Base-by-base conservation (phyloP, 2,888 invertebrate species). In the Omphaloscelis lunosa region DNA sequence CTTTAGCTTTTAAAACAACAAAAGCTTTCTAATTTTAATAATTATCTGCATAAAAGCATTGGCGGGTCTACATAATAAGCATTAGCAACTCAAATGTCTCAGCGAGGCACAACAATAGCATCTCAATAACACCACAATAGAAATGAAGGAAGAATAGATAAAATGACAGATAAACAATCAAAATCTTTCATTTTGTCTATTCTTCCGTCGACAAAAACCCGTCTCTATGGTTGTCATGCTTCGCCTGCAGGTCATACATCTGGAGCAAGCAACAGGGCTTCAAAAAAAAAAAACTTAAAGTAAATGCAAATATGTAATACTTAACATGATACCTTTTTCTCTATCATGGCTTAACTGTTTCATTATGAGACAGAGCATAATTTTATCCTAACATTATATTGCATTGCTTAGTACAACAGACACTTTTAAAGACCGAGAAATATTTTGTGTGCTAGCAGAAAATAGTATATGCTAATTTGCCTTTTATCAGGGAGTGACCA, bases 1-100 rank as follows among this genome's bases (percentile, higher is more conserved):
- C 8, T 17, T 58, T 41, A 15, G 15, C 51, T 51, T 59, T 15
- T 23, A 75, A 62, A 58, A 41, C 17, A 23, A 45, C 5, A 66
- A 56, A 51, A 71, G 41, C 41, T 59, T 63, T 27, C 62, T 59
- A 67, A 41, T 67, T 58, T 58, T 11, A 61, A 45, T n/a, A 6
- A 20, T 23, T 34, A 56, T 29, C 7, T 53, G 17, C 11, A 68
- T n/a, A 39, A 34, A 77, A 39, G 51, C 70, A 65, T 34, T 45
- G 48, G 41, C 56, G 23, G 48, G 29, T 63, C 7, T 79, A 75
- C 23, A 2, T 62, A 17, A 17, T 41, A 82, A 84, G 84, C 82
- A 84, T 75, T 75, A 75, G 82, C 84, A 84, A 79, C 80, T 58
- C 15, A 71, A 56, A 58, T 12, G 17, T 59, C 15, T 53, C 39